Percentiles rank a stretch among this genome's conserved stretches.
These are phyloP conservation scores for Hydrolagus affinis DNA, from an alignment of 2,113 vertebrate genomes.

Conservation along the genomic window DNA sequence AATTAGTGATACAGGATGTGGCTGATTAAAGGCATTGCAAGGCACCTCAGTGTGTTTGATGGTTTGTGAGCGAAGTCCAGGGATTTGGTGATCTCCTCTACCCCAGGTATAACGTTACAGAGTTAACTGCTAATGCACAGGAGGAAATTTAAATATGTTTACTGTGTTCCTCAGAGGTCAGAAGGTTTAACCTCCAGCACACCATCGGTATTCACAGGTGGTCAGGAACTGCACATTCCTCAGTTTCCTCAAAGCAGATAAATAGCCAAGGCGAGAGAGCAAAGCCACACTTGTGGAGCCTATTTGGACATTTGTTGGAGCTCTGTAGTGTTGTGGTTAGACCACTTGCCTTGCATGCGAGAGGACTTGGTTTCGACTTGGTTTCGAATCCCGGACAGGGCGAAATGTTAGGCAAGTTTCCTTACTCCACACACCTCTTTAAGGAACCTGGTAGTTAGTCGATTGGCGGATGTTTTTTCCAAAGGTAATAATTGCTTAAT, in stretches of 20 bases:
- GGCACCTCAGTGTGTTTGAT: not conserved
- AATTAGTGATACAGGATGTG: constrained; percentile 16
- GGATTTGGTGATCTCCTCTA: constrained; percentile 6
- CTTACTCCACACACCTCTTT: no score
- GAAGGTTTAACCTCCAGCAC: not conserved
- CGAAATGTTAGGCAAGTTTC: no score
- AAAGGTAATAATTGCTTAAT: no score
- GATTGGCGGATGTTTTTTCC: no score
- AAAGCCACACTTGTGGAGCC: no score
- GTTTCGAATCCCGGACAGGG: no score
- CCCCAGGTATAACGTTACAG: not conserved
- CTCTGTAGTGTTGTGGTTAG: no score
- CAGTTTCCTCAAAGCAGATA: not conserved
- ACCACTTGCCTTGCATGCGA: no score
- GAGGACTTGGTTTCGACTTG: no score
- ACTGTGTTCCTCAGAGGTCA: constrained; percentile 15
- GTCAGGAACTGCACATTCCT: not conserved
- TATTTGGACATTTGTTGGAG: no score
- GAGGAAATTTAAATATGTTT: constrained; percentile 17
- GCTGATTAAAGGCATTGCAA: not conserved
- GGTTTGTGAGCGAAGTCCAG: not conserved
- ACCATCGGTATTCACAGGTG: not conserved
- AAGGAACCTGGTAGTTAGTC: no score
- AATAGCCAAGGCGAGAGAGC: no score
- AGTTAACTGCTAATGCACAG: constrained; percentile 28